Base-by-base conservation (phyloP, 2,888 invertebrate genomes). In the Dolomedes plantarius region DNA sequence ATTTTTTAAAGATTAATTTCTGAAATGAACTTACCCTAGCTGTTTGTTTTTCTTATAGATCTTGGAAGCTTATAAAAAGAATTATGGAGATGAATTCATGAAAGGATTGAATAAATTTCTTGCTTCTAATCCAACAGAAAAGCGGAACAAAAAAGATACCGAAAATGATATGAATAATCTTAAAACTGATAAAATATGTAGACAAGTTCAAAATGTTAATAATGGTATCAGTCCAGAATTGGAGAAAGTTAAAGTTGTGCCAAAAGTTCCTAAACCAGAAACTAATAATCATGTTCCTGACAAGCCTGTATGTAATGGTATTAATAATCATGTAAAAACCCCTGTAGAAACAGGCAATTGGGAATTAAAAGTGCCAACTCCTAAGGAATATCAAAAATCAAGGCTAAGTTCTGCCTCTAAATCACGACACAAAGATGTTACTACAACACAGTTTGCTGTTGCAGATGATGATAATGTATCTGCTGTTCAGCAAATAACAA, bases 391-490 rank as follows among this genome's bases (percentile, higher is more conserved):
- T 56, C 56, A 56, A 56, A 56, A 56, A 56, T 56, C 23, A 23
- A 19, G 56, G 3, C 5, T 56, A 3, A 56, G 3, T 56, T 56
- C 56, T 23, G 23, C 56, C 3, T 39, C 46, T 19, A 79, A 72
- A 71, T 71, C 71, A 23, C 86, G 75, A n/a, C 69, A 64, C 50
- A 89, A 95, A 5, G 97, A 97, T 90, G 95, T 96, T 90, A 96
- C 96, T 80, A 94, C 95, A 89, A 95, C 96, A 9, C 97, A 97
- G 91, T 97, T 96, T 91, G 97, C 97, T 0, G 94, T 97, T 86
- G 97, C 97, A 91, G 97, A 97, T 90, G 97, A 97, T 89, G 97
- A 97, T 90, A 56, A 56, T 56, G 95, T 97, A 0, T 97, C 97
- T 2, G 95, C 95, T 0, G 91, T 95, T 88, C 97, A 97, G 90